A percentile compares a stretch with the other conserved stretches of the same genome.
Conservation (phyloP, 2,113 vertebrate species). For the Pristiophorus japonicus region DNA sequence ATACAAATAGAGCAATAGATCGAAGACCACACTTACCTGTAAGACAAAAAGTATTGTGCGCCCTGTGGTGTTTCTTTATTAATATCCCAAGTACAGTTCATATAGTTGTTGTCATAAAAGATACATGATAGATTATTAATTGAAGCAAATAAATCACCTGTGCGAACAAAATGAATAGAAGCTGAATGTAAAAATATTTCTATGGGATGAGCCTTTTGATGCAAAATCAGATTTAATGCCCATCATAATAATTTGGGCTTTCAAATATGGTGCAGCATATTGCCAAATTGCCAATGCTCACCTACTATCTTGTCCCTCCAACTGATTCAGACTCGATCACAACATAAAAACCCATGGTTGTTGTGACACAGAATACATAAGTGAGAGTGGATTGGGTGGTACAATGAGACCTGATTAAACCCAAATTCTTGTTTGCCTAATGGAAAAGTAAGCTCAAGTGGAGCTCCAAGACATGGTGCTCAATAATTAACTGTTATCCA, state of each 20-base stretch:
- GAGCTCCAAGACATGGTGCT: background rate
- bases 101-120: conserved; percentile 47
- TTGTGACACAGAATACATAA: background rate
- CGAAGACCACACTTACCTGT: conserved; percentile 47
- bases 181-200: background rate
- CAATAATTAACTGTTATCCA: background rate
- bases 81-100: conserved; percentile 51
- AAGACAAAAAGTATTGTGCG: conserved; percentile 42
- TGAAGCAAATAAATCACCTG: conserved; percentile 2
- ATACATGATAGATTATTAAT: conserved; percentile 47
- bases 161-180: background rate
- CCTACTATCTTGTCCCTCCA: background rate
- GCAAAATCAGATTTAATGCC: background rate
- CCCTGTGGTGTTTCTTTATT: conserved; percentile 45
- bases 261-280: background rate
- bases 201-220: background rate
- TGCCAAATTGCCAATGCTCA: background rate
- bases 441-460: background rate
- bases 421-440: background rate
- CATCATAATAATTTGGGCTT: background rate
- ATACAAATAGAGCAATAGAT: too few species aligned
- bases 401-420: background rate
- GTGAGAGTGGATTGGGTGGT: background rate
- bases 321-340: background rate
- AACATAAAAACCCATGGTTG: background rate